Evolutionary conservation across 2,888 invertebrate species (phyloP), one percentile per base, ranked within the genome.

Genomic region (Acanthosepion pharaonis): DNA sequence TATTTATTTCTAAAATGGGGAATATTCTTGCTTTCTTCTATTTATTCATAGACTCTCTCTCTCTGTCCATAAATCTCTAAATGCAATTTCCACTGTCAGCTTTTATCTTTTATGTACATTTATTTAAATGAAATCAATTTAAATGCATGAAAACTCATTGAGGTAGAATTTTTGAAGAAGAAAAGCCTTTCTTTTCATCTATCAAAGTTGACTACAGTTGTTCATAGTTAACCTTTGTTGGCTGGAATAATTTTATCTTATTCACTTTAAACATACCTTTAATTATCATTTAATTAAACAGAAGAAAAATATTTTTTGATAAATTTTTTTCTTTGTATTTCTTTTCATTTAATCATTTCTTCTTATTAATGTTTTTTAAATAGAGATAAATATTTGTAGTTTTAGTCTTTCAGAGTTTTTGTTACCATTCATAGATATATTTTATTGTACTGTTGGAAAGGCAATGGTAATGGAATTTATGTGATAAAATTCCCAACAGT

Each of bases 101-200:
- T 28, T 78, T 78, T 78, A 28, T 78, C 78, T 78, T 55, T 18
- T 55, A 51, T 51, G 51, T 51, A 51, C 1, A 64, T 64, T 64
- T 64, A 78, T 78, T 78, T 78, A 78, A 78, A 78, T 78, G 78
- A 78, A 78, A 78, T 78, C 78, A 78, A 78, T 78, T 78, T 78
- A 78, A 78, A 78, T 78, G 78, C 78, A 78, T 78, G 78, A 78
- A 78, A 78, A 78, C 78, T n/a, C n/a, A 78, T n/a, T 15, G 28
- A 78, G n/a, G 5, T n/a, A n/a, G 28, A 78, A 28, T 78, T 78
- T 78, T 78, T 78, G 9, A 11, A n/a, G 28, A 8, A n/a, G 11
- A 78, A 78, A 28, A 28, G 2, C 28, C n/a, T 78, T n/a, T n/a
- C n/a, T n/a, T 28, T 28, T 8, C 78, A 78, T 78, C 78, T n/a